Conservation (phyloP, 53 echinoderm and acorn worm species). For the Temnopleurus reevesii region DNA sequence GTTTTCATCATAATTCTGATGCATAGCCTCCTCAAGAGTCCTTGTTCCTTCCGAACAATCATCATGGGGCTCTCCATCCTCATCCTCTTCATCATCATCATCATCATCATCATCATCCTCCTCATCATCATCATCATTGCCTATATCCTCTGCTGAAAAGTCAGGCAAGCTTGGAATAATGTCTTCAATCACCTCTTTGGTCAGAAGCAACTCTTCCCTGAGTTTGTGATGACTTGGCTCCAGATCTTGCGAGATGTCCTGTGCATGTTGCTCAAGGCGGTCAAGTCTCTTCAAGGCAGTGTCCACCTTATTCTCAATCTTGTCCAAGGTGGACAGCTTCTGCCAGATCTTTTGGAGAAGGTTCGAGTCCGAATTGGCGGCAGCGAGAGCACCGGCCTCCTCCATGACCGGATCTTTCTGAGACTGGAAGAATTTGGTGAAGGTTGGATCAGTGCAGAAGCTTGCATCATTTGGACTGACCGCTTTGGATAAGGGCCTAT, state of each 20-base stretch:
- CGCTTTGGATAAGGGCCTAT: slow-evolving; percentile 23
- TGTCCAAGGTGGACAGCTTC: slow-evolving; percentile 55
- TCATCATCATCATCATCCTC: not conserved
- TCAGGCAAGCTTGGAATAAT: slow-evolving; percentile 52
- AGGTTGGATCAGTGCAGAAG: slow-evolving; percentile 51
- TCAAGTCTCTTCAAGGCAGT: slow-evolving; percentile 43
- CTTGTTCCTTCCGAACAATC: not conserved
- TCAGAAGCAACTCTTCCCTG: slow-evolving; percentile 40
- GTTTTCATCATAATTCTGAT: not conserved
- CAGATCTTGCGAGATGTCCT: slow-evolving; percentile 38
- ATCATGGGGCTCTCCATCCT: not conserved
- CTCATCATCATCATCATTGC: not conserved
- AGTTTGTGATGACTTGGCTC: slow-evolving; percentile 35
- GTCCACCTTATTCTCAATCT: slow-evolving; percentile 52
- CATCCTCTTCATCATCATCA: not conserved
- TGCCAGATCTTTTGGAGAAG: slow-evolving; percentile 52
- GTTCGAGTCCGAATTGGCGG: slow-evolving; percentile 32
- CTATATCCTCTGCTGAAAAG: not conserved
- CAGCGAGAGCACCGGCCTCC: not conserved
- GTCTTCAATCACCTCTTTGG: slow-evolving; percentile 53
- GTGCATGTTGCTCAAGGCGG: slow-evolving; percentile 40
- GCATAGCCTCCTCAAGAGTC: not conserved
- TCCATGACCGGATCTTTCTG: slow-evolving; percentile 41
- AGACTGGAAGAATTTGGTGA: slow-evolving; percentile 27
- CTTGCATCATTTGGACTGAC: slow-evolving; percentile 49